Evolutionary conservation across 2,797 vertebrate species (phyloP).

Genomic region (Sebastolobus altivelis): DNA sequence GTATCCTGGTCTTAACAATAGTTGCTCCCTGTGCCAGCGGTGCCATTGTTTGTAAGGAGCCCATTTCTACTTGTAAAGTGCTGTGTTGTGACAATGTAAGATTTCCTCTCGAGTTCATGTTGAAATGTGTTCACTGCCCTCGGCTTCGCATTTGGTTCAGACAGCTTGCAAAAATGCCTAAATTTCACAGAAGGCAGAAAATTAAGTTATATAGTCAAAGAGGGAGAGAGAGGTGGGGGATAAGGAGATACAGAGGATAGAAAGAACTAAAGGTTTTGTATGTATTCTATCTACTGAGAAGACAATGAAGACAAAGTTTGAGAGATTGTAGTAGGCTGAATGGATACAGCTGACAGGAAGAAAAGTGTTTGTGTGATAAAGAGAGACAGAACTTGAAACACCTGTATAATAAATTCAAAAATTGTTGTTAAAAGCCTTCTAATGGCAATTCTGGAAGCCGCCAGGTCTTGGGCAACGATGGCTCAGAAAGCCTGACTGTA

Average conservation of each 20-base stretch:
- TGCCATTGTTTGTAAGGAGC: constrained; percentile 32
- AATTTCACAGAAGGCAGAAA: constrained; percentile 31
- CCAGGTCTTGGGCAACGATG: background rate
- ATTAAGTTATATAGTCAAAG: constrained; percentile 24
- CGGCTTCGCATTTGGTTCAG: constrained; percentile 32
- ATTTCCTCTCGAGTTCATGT: constrained; percentile 13
- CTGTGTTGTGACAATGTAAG: constrained; percentile 34
- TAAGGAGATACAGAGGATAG: background rate
- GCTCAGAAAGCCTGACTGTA: background rate
- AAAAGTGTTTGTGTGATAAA: background rate
- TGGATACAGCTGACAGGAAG: constrained; percentile 2
- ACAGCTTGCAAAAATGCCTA: constrained; percentile 19
- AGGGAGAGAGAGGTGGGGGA: background rate
- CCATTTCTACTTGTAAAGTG: constrained; percentile 33
- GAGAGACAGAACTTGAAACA: background rate
- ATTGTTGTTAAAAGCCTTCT: background rate
- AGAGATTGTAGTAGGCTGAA: background rate
- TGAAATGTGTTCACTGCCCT: constrained; percentile 3
- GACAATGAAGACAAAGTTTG: background rate
- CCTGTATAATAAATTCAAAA: background rate
- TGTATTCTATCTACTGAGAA: background rate
- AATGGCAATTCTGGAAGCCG: background rate
- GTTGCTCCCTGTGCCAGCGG: constrained; percentile 7
- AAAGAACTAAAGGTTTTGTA: background rate
- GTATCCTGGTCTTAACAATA: constrained; percentile 8